Conservation (phyloP, 2,113 vertebrate genomes). For the Clupea harengus region DNA sequence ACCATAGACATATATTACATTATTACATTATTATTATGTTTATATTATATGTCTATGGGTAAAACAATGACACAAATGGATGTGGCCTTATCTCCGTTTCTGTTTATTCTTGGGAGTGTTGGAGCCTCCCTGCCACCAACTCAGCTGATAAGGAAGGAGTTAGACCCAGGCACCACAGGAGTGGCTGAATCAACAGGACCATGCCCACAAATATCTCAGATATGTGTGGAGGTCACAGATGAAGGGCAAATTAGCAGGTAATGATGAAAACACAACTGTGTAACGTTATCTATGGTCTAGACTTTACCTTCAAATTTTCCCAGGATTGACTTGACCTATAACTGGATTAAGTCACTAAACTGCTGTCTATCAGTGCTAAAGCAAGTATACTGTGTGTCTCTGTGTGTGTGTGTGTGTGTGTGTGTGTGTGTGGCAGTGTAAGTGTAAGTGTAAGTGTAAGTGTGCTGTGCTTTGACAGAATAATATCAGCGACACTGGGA, state of each 20-base stretch:
- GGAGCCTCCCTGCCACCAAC: slow-evolving; percentile 18
- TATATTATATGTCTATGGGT: no score
- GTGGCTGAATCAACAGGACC: neutral
- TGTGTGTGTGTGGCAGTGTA: neutral
- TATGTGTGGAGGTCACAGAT: slow-evolving; percentile 23
- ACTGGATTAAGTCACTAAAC: no score
- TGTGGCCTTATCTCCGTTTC: slow-evolving; percentile 22
- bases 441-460: neutral
- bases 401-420: no score
- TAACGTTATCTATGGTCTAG: neutral
- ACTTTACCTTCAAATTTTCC: no score
- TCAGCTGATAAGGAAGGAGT: slow-evolving; percentile 23
- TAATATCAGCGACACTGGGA: neutral
- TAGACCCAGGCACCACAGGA: neutral
- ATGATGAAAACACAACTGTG: neutral
- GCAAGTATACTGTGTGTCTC: no score
- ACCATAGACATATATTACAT: neutral
- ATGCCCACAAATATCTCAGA: neutral
- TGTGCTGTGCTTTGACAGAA: neutral
- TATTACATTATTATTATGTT: no score
- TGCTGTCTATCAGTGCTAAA: no score
- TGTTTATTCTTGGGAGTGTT: slow-evolving; percentile 40
- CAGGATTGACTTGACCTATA: no score
- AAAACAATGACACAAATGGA: neutral
- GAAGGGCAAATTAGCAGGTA: neutral